Base-by-base conservation (phyloP, 1,140 invertebrate genomes). In the Nymphalis io region DNA sequence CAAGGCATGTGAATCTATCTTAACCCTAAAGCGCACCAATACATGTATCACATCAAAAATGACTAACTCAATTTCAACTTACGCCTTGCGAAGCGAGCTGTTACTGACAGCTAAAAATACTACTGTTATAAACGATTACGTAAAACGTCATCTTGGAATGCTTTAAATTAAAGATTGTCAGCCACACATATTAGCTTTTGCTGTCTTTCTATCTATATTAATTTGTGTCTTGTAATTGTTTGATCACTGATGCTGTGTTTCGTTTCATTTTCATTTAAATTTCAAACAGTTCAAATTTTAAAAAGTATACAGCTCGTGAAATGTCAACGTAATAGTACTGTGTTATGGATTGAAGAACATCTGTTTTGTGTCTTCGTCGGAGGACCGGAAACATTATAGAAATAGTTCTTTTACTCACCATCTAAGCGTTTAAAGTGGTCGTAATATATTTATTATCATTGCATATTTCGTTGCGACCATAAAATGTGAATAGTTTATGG, bases 391-490 rank as follows among this genome's bases (percentile, higher is more conserved):
- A 51, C 20, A 51, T 51, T 51, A 51, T 18, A n/a, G 16, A 51
- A 51, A 51, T 51, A 20, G 46, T 51, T 51, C 16, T 51, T 51
- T 51, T 51, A 51, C 46, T 51, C 46, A 51, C 20, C 16, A 51
- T 51, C 16, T 20, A 51, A 51, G 3, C 18, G 20, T 5, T 51
- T 8, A 8, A 51, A n/a, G n/a, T 46, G 44, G n/a, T 51, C 27
- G 27, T 33, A 11, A 51, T 51, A 18, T 51, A 21, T 18, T 51
- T 20, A 20, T 51, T 51, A 20, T 20, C 10, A 3, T 51, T 6
- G 12, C 16, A 18, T 10, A 51, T 20, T 51, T 51, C 20, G 3
- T 12, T 18, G 2, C n/a, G 16, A 6, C 12, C 46, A 51, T 51
- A 10, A 51, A 20, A 51, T 46, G 5, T 4, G 2, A 46, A 42